Conservation (phyloP, 2,113 vertebrate species). For the Callaeas wilsoni region DNA sequence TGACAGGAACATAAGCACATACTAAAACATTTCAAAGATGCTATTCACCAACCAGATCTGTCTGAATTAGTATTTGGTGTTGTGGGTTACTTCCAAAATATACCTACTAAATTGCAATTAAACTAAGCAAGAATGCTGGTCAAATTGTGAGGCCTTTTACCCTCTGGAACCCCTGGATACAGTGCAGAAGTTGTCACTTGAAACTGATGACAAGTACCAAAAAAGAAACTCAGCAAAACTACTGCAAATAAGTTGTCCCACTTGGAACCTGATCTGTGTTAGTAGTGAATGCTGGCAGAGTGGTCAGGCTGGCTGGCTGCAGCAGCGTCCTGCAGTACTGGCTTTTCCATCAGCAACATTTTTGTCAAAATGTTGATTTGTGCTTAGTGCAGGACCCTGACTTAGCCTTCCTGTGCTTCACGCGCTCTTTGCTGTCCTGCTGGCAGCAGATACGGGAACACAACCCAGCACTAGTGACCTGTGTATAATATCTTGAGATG, state of each 20-base stretch:
- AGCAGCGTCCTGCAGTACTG: not conserved
- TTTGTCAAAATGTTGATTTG: not conserved
- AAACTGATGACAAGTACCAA: not conserved
- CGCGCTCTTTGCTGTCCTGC: fast-evolving
- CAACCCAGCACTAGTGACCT: not conserved
- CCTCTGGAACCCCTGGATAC: not conserved
- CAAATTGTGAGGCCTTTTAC: not conserved
- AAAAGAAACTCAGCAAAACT: not conserved
- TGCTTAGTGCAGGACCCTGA: not conserved
- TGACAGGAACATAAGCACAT: not conserved
- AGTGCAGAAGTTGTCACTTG: not conserved
- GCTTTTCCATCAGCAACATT: not conserved
- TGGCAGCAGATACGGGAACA: fast-evolving
- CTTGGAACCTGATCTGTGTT: not conserved
- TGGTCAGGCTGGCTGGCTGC: not conserved
- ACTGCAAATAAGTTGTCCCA: not conserved
- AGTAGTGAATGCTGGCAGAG: not conserved
- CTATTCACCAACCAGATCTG: not conserved
- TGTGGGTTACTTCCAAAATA: not conserved
- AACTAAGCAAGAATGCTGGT: not conserved
- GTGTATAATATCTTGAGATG: not conserved
- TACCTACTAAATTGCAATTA: not conserved
- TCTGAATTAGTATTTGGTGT: not conserved
- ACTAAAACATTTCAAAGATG: not conserved
- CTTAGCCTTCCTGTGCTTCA: not conserved